Conservation (phyloP, 2,113 vertebrate species). For the Verasper variegatus region DNA sequence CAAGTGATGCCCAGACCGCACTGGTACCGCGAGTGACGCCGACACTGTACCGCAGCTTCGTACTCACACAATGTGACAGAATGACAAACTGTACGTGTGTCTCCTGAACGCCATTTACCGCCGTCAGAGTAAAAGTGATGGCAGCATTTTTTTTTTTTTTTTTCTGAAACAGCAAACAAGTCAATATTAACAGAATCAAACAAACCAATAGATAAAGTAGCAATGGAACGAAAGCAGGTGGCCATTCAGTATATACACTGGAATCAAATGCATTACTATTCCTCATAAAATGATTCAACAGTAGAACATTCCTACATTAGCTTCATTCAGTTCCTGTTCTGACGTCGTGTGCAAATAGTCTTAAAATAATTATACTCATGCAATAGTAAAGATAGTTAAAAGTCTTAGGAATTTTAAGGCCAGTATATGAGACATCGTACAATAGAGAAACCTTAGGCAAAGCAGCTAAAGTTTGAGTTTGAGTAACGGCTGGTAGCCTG, state of each 20-base stretch:
- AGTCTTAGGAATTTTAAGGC: constrained; percentile 80
- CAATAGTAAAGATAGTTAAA: constrained; percentile 79
- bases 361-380: constrained; percentile 82
- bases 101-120: background rate
- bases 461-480: constrained; percentile 74
- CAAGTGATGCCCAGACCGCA: constrained; percentile 47
- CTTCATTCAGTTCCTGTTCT: constrained; percentile 75
- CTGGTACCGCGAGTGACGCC: constrained; percentile 13
- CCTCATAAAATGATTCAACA: constrained; percentile 66
- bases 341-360: constrained; percentile 83
- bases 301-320: constrained; percentile 73
- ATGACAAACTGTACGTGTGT: background rate
- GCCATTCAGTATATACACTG: constrained; percentile 78
- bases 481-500: constrained; percentile 70
- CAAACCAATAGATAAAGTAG: constrained; percentile 63
- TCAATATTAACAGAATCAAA: constrained; percentile 65
- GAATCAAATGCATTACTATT: constrained; percentile 73
- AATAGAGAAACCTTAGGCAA: constrained; percentile 67
- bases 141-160: constrained; percentile 24
- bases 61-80: constrained; percentile 22
- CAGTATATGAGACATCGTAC: constrained; percentile 78
- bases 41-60: constrained; percentile 72
- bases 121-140: constrained; percentile 25
- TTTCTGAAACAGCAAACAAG: constrained; percentile 62
- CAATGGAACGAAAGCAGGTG: constrained; percentile 69